A percentile compares a stretch with the other conserved stretches of the same genome.
These are phyloP conservation scores for Tricholauxania praeusta DNA, from an alignment of 2,888 invertebrate genomes.

Conservation along the genomic window DNA sequence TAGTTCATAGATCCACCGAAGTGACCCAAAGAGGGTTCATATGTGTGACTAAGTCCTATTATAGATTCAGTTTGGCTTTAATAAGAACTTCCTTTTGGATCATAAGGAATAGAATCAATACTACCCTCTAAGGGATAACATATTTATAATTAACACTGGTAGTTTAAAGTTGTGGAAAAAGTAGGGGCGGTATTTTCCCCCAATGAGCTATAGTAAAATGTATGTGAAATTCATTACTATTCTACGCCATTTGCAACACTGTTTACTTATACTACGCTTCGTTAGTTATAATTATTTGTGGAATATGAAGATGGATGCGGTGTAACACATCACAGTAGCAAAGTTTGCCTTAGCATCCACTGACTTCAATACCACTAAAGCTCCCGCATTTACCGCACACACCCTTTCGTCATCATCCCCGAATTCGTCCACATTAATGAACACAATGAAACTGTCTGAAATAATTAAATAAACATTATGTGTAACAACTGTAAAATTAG, in stretches of 20 bases:
- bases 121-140: too few species aligned
- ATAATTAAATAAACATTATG: slow-evolving; percentile 25
- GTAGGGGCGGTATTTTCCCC: too few species aligned
- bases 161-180: too few species aligned
- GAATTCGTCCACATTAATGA: neutral
- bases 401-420: neutral
- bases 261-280: neutral
- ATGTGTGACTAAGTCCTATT: too few species aligned
- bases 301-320: slow-evolving; percentile 18
- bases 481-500: slow-evolving; percentile 14
- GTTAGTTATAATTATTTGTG: slow-evolving; percentile 23
- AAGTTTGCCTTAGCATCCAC: neutral
- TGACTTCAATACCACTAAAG: neutral
- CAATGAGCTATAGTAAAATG: too few species aligned
- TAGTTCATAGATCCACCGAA: too few species aligned
- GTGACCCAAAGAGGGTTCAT: too few species aligned
- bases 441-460: slow-evolving; percentile 19
- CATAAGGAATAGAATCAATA: too few species aligned
- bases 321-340: neutral
- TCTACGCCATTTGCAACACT: neutral
- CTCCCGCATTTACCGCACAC: neutral
- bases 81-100: too few species aligned
- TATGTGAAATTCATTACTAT: neutral
- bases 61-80: too few species aligned
- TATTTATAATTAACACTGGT: too few species aligned